phyloP scores from a whole-genome alignment of 2,113 vertebrate species.

The Apteryx mantelli region DNA sequence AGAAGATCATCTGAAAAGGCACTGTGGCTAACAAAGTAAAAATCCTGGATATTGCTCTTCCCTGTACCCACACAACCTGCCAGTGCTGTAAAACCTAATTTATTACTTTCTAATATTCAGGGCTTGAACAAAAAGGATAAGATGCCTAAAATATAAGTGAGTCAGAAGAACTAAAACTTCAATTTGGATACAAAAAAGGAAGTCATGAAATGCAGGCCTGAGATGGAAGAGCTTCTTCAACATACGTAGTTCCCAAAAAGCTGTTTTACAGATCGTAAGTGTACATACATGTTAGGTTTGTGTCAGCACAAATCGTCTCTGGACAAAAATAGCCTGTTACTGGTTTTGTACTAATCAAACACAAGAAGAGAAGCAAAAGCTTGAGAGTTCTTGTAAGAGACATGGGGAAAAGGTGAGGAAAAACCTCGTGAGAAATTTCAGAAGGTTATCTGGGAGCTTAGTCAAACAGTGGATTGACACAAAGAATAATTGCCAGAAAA shows the following conservation, averaged over 20 bases:
- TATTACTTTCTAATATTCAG: background rate
- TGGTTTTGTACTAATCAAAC: background rate
- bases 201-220: background rate
- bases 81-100: background rate
- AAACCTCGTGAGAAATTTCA: background rate
- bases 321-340: background rate
- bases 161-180: background rate
- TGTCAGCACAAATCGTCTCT: background rate
- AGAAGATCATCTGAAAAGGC: background rate
- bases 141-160: background rate
- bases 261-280: background rate
- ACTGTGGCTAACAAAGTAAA: background rate
- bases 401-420: background rate
- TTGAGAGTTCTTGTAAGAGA: background rate
- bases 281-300: accelerated
- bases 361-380: background rate
- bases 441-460: background rate
- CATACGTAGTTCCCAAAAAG: background rate
- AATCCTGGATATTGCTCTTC: background rate
- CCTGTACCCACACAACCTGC: background rate
- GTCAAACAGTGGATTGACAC: background rate
- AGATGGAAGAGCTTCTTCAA: background rate
- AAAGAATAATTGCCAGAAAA: background rate
- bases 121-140: background rate
- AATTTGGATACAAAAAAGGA: background rate